Evolutionary conservation across 1,140 invertebrate species (phyloP), one percentile per base, ranked within the genome.

Genomic region (Temnothorax longispinosus): DNA sequence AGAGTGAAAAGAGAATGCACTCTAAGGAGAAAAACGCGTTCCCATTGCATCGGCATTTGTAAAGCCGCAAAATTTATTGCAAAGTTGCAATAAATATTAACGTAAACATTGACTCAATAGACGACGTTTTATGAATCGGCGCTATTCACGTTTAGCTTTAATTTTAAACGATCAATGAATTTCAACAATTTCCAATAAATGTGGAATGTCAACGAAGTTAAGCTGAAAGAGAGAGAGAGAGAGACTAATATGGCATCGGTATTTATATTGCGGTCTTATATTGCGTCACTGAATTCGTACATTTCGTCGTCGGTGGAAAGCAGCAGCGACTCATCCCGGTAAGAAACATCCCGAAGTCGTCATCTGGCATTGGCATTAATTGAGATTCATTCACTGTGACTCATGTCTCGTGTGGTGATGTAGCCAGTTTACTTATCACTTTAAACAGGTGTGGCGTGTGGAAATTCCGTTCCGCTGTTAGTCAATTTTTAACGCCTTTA

Each of bases 361-460:
- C 78, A 71, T 71, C 18, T 47, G 58, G 38, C 74, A 50, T 27
- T 52, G 65, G 5, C 13, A 13, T 62, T 50, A 67, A 47, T 11
- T 15, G 38, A 80, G 54, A 76, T 86, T 86, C 76, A 54, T 52
- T 50, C 18, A 50, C 18, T 32, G 8, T 89, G 87, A 89, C 75
- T 89, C 87, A 87, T 38, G 3, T 38, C 7, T 41, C 58, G 32
- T 72, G 41, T 77, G 38, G 47, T 88, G 67, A 80, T 32, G 75
- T 44, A 76, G 86, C 32, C 82, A n/a, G 21, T 64, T 56, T 35
- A 50, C 60, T 87, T 87, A 80, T 89, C 54, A 44, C 75, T 80
- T 54, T 75, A 86, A 86, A 77, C 88, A 89, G 87, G 82, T 89
- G 82, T 81, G 75, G 38, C 8, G 11, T 18, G 54, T 60, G 67